A percentile compares a stretch with the other conserved stretches of the same genome.
phyloP scores from a whole-genome alignment of 2,888 invertebrate species.

The Platypus cylindrus region DNA sequence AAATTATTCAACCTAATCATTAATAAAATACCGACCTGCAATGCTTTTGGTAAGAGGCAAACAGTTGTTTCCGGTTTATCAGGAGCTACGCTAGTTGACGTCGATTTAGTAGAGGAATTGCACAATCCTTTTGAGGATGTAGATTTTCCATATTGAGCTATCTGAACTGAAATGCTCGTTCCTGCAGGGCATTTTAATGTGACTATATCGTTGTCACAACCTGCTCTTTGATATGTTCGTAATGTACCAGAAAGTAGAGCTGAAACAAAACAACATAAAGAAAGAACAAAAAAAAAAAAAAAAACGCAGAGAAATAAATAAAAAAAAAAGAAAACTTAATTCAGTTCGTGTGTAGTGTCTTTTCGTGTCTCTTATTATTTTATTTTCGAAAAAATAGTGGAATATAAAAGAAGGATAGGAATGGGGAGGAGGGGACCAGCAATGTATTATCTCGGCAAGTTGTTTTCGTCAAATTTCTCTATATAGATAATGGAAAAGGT shows the following conservation, averaged over 20 bases:
- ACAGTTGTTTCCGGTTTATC: slow-evolving; percentile 47
- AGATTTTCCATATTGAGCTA: slow-evolving; percentile 79
- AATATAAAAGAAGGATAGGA: no score
- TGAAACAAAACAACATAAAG: no score
- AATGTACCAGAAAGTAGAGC: slow-evolving; percentile 84
- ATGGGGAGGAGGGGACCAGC: no score
- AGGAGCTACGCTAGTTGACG: slow-evolving; percentile 25
- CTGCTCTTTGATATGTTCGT: slow-evolving; percentile 79
- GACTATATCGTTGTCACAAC: slow-evolving; percentile 84
- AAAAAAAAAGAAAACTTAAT: no score
- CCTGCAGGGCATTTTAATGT: slow-evolving; percentile 80
- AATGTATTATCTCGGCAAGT: no score
- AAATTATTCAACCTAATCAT: neutral
- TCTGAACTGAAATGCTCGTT: slow-evolving; percentile 81
- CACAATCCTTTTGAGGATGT: slow-evolving; percentile 29
- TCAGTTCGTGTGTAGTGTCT: no score
- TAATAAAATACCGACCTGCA: slow-evolving; percentile 51
- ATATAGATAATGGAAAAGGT: no score
- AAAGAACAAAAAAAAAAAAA: no score
- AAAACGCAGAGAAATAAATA: no score
- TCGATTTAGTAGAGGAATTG: slow-evolving; percentile 22
- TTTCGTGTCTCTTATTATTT: no score
- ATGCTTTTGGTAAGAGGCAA: slow-evolving; percentile 62
- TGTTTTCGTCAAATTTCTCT: no score
- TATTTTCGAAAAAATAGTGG: no score